Base-by-base conservation (phyloP, 2,113 vertebrate genomes). In the Bujurquina vittata region DNA sequence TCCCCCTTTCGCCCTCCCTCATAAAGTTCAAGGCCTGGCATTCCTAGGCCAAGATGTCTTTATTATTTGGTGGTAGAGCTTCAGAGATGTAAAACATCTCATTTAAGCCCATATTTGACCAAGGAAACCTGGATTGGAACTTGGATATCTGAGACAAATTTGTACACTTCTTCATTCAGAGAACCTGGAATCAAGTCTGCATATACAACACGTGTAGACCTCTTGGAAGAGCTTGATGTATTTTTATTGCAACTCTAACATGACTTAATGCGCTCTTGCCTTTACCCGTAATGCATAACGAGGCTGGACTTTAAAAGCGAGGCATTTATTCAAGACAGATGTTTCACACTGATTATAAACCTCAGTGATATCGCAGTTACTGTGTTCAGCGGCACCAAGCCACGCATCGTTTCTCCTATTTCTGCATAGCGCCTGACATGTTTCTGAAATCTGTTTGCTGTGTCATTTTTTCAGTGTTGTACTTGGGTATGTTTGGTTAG, bases 11-110 rank as follows among this genome's bases (percentile, higher is more conserved):
- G 40, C 72, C 86, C 84, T 82, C 84, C 87, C 85, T 92, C 87
- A 88, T 91, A 93, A 93, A 94, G 91, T 94, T 93, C 91, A 93
- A 92, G 91, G 88, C 85, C 91, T 90, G 91, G 85, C 92, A 91
- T 91, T 92, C 90, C 85, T 77, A 33, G 75, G 81, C 87, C 60
- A 85, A 91, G 79, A 91, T 88, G 84, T 87, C 89, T 87, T 91
- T 81, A 88, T 91, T 87, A 91, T 92, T 86, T 87, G 82, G 81
- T 88, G 84, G 80, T 79, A 83, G 75, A 55, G 67, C 79, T 76
- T 78, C 63, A 82, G 43, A 76, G 56, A 84, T 83, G 75, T 78
- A 81, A 85, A 80, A 79, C 29, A 26, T 80, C 33, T 29, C 3
- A 31, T 75, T 84, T 63, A 80, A 40, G 54, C 40, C 75, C 43